Base-by-base conservation (phyloP, 1,140 invertebrate genomes). In the Drosophila tropicalis region DNA sequence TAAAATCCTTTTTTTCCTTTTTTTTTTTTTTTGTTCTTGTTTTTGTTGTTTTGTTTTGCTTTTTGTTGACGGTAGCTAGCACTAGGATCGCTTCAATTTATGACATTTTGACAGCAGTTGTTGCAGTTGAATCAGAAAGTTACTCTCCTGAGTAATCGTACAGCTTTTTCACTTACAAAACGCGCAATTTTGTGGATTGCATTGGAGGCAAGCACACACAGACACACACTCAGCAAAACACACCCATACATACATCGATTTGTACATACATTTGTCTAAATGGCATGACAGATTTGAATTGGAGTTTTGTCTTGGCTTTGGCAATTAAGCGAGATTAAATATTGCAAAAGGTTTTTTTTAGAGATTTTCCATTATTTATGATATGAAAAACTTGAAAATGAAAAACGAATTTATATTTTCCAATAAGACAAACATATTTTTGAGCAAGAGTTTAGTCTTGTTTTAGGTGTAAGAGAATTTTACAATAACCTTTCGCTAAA, bases 91-190 rank as follows among this genome's bases (percentile, higher is more conserved):
- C 70, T 79, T 79, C 85, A 89, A 89, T 89, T 89, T 89, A 83
- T 89, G 84, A 89, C 84, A 89, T 89, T 89, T 89, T 89, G 84
- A 89, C 84, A 89, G 84, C 85, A 89, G 84, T 87, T 87, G 80
- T 83, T 89, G 84, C 84, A 89, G 83, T 83, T 83, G 82, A 86
- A 87, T 86, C 83, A 78, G 67, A 76, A 87, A 86, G 79, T 83
- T 87, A 77, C 80, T 81, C 84, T 80, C 76, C 86, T 80, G 84
- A 87, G 84, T 87, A 90, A 87, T 87, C 70, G 80, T 74, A 80
- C 73, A 78, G 84, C 83, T 83, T 83, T 89, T 89, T 87, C 79
- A 86, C 83, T 86, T 83, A 87, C 76, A 76, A 86, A 51, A 66
- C 82, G 79, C 79, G 76, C 76, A 83, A 73, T 86, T 86, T 86